phyloP scores from a whole-genome alignment of 2,888 invertebrate genomes.

The Gymnoscelis rufifasciata region DNA sequence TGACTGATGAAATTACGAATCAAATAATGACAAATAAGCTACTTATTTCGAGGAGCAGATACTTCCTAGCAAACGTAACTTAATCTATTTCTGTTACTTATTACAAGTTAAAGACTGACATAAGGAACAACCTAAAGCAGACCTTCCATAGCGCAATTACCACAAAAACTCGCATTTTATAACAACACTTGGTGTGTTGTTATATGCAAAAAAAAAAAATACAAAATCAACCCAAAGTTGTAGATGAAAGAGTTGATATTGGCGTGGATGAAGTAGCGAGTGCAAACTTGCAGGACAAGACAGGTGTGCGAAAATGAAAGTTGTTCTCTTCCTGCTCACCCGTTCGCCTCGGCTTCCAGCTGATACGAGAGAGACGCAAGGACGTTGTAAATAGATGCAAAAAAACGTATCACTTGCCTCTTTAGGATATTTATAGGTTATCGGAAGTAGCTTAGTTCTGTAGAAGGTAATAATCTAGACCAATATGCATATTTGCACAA shows the following conservation, averaged over 20 bases:
- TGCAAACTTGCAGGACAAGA: conserved; percentile 62
- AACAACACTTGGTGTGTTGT: conserved; percentile 29
- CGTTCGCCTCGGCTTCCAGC: conserved; percentile 61
- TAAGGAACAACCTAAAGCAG: conserved; percentile 21
- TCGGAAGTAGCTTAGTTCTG: not conserved
- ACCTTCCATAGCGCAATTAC: conserved; percentile 23
- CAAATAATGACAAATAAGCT: too few relatives aligned
- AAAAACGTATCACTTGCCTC: conserved; percentile 12
- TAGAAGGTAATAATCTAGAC: too few relatives aligned
- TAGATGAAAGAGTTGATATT: conserved; percentile 36
- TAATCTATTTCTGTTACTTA: too few relatives aligned
- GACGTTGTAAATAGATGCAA: conserved; percentile 34
- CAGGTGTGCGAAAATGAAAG: conserved; percentile 78
- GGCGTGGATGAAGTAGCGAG: conserved; percentile 35
- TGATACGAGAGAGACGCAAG: conserved; percentile 44
- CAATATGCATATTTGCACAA: too few relatives aligned
- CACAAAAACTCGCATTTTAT: conserved; percentile 26
- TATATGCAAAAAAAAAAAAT: not conserved
- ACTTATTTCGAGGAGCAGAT: too few relatives aligned
- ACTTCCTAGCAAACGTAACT: too few relatives aligned
- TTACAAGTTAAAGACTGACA: conserved; percentile 18
- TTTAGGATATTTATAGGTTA: not conserved
- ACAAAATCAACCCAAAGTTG: conserved; percentile 10
- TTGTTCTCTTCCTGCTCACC: conserved; percentile 76
- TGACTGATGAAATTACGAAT: too few relatives aligned